A percentile compares a stretch with the other conserved stretches of the same genome.
phyloP scores from a whole-genome alignment of 2,888 invertebrate species.

The Calameuta pallipes region DNA sequence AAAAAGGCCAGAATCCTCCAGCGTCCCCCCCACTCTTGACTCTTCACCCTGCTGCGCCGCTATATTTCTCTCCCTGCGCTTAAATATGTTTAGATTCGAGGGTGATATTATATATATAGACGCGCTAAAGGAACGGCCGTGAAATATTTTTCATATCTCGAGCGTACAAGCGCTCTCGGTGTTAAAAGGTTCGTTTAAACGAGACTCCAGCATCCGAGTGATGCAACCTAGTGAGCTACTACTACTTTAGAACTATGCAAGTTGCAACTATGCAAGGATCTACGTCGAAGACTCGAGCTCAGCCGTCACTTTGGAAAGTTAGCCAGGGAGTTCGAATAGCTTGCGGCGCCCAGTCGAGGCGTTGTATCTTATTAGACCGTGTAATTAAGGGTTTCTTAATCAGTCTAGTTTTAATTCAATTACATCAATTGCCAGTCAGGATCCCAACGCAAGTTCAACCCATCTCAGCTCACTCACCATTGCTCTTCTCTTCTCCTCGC shows the following conservation, averaged over 20 bases:
- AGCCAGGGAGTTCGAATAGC: not conserved
- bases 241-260: not conserved
- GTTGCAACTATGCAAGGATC: not conserved
- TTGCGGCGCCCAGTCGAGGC: conserved; percentile 5
- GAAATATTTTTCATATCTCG: not conserved
- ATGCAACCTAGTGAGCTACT: not conserved
- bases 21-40: conserved; percentile 2
- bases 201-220: not conserved
- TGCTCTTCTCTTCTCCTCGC: conserved; percentile 14
- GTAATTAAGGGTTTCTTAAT: conserved; percentile 42
- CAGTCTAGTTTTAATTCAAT: conserved; percentile 41
- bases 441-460: conserved; percentile 2
- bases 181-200: not conserved
- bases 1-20: conserved; percentile 33
- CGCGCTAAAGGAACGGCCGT: not conserved
- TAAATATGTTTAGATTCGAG: conserved; percentile 55
- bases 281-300: not conserved
- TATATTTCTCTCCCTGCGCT: conserved; percentile 41
- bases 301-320: not conserved
- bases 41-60: conserved; percentile 23
- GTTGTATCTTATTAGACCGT: conserved; percentile 27
- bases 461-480: conserved; percentile 6
- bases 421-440: conserved; percentile 27
- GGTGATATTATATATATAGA: conserved; percentile 33
- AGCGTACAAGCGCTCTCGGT: not conserved